Base-by-base conservation (phyloP, 2,888 invertebrate species). In the Drosophila cyrtoloma region DNA sequence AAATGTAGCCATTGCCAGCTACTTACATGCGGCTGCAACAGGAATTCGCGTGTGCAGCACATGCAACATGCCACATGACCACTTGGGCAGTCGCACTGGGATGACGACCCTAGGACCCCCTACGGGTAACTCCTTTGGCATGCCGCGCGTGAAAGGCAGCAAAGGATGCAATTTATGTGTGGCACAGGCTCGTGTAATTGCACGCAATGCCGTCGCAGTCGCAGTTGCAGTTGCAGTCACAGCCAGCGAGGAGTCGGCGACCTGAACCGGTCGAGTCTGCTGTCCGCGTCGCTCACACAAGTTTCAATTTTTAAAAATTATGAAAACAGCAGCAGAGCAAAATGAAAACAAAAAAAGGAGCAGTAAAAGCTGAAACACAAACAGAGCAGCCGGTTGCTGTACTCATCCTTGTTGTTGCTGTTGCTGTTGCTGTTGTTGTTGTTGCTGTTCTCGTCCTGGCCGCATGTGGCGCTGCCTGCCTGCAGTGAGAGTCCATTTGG, bases 81-180 rank as follows among this genome's bases (percentile, higher is more conserved):
- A 68, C 84, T 76, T 52, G 28, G 47, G n/a, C 52, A 30, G n/a
- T 33, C 28, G 35, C 12, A 60, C 47, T 57, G 19, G n/a, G 19
- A 63, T 63, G 71, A 64, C 53, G 72, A 67, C 44, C 33, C 65
- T 53, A 19, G 56, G 67, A 19, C 63, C 52, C 69, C 62, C 65
- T 44, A 63, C 50, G 63, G 56, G 47, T 56, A 80, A 79, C 91
- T 91, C 89, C 89, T 91, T 90, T 74, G 78, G 76, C 65, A 68
- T 77, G 82, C 76, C 70, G 75, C 81, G 78, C 80, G 71, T 57
- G 59, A 77, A 77, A 72, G 78, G 72, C 68, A 47, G 73, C 60
- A 85, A 88, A 88, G 90, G 87, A 86, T 86, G 85, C 69, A 85
- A 92, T 92, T 91, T 92, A 92, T 87, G 92, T 78, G 72, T 74